Conservation (phyloP, 2,797 vertebrate species). For the Potorous gilbertii region DNA sequence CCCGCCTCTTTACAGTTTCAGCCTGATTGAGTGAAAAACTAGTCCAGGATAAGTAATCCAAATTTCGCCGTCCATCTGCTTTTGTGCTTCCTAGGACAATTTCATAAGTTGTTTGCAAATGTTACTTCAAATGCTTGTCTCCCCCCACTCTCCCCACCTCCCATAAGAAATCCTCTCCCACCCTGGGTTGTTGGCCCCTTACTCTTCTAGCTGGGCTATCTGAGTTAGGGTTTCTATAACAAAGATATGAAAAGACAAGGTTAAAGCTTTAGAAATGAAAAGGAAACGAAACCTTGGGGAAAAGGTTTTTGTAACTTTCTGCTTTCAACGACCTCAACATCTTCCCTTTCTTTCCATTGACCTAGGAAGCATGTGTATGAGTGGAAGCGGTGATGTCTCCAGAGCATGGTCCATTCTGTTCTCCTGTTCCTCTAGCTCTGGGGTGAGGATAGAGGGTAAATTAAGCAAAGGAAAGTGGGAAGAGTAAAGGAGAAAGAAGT, state of each 20-base stretch:
- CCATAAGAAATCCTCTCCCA: not conserved
- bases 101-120: not conserved
- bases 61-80: not conserved
- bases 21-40: not conserved
- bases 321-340: not conserved
- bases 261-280: not conserved
- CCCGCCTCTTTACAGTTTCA: not conserved
- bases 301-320: not conserved
- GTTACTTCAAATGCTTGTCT: not conserved
- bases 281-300: not conserved
- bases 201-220: not conserved
- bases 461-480: not conserved
- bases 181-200: not conserved
- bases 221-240: not conserved
- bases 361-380: not conserved
- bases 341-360: not conserved
- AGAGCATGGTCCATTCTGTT: not conserved
- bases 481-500: not conserved
- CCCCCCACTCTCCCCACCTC: not conserved
- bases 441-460: not conserved
- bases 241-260: not conserved
- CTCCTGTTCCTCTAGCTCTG: not conserved
- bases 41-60: rapidly evolving
- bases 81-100: not conserved
- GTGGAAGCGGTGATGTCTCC: not conserved